Evolutionary conservation across 2,113 vertebrate species (phyloP).

Genomic region (Centropristis striata): DNA sequence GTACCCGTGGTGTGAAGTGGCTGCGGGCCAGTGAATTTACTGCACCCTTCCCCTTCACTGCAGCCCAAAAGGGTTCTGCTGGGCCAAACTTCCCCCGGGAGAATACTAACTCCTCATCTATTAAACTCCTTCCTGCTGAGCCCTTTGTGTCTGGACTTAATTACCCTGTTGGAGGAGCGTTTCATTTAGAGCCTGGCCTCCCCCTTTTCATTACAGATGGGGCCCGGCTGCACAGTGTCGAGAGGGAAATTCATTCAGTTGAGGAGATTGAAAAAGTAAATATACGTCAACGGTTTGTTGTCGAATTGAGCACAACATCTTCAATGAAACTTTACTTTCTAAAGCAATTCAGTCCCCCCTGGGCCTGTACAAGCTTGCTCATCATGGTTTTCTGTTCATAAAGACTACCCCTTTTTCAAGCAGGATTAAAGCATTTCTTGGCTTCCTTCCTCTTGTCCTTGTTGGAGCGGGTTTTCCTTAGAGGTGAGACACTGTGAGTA

Average conservation of each 20-base stretch:
- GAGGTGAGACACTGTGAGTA: constrained; percentile 56
- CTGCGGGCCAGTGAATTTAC: constrained; percentile 46
- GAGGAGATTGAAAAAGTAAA: constrained; percentile 61
- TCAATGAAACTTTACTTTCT: constrained; percentile 47
- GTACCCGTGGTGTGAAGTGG: constrained; percentile 38
- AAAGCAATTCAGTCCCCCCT: constrained; percentile 21
- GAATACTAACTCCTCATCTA: constrained; percentile 74
- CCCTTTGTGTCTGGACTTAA: constrained; percentile 84
- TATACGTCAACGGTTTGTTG: constrained; percentile 25
- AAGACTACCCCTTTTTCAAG: constrained; percentile 29
- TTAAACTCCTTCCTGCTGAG: constrained; percentile 82
- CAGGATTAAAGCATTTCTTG: constrained; percentile 63
- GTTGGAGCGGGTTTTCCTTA: constrained; percentile 26
- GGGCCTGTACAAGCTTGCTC: constrained; percentile 21
- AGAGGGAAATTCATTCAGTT: constrained; percentile 59
- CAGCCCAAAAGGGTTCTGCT: constrained; percentile 57
- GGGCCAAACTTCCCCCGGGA: constrained; percentile 47
- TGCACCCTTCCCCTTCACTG: constrained; percentile 31
- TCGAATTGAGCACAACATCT: constrained; percentile 19
- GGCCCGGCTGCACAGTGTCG: constrained; percentile 36
- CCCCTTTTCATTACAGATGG: constrained; percentile 71
- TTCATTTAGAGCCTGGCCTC: constrained; percentile 69
- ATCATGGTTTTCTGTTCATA: constrained; percentile 9
- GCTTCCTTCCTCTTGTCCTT: constrained; percentile 46
- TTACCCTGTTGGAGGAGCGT: constrained; percentile 72